phyloP scores from a whole-genome alignment of 2,888 invertebrate genomes.

The Lepidochitona cinerea region DNA sequence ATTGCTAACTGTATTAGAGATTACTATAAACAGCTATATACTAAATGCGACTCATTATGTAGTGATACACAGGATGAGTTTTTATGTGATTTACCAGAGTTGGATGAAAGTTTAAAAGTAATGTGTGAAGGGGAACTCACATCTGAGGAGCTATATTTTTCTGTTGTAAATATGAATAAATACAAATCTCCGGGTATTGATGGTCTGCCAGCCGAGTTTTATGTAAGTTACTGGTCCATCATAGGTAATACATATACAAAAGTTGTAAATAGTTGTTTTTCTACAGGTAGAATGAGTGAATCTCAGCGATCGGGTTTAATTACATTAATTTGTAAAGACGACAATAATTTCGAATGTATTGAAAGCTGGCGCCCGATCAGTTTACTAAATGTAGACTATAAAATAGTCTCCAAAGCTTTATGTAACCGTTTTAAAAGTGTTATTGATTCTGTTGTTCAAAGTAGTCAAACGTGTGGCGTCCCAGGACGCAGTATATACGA shows the following conservation, averaged over 20 bases:
- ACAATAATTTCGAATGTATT: conserved; percentile 18
- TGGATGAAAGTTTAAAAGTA: background rate
- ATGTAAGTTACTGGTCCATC: conserved; percentile 17
- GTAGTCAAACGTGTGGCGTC: conserved; percentile 36
- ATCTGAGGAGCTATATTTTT: background rate
- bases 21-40: background rate
- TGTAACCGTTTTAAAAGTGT: conserved; percentile 26
- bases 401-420: conserved; percentile 35
- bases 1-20: background rate
- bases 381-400: conserved; percentile 34
- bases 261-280: conserved; percentile 15
- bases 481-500: conserved; percentile 37
- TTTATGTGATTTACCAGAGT: background rate
- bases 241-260: conserved; percentile 16
- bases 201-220: conserved; percentile 34
- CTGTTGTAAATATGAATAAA: conserved; percentile 20
- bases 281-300: conserved; percentile 13
- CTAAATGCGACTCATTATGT: background rate
- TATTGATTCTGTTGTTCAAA: conserved; percentile 23
- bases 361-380: conserved; percentile 39
- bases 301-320: conserved; percentile 19
- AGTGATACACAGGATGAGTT: background rate
- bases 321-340: conserved; percentile 36
- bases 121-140: background rate
- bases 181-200: conserved; percentile 33